Conservation (phyloP, 2,888 invertebrate species). For the Anorthoa munda region DNA sequence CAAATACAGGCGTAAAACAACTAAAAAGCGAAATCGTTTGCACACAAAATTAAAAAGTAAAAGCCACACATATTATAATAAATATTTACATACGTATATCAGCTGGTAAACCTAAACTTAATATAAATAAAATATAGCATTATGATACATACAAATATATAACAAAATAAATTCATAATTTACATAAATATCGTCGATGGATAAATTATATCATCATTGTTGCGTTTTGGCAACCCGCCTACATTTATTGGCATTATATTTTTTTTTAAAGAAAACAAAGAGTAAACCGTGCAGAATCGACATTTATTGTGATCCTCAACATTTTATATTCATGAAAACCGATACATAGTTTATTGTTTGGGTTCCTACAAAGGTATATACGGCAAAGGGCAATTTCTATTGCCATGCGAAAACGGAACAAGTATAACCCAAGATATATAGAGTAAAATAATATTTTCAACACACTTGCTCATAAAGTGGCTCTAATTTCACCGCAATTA, state of each 20-base stretch:
- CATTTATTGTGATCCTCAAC: neutral
- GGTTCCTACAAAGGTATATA: neutral
- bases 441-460: neutral
- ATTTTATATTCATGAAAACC: neutral
- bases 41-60: conserved; percentile 53
- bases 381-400: neutral
- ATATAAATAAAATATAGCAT: conserved; percentile 32
- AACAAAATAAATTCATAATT: neutral
- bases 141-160: conserved; percentile 33
- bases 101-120: conserved; percentile 33
- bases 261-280: too few relatives aligned
- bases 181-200: neutral
- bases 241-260: neutral
- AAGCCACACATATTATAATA: conserved; percentile 53
- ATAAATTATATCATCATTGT: conserved; percentile 3
- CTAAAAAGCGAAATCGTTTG: conserved; percentile 55
- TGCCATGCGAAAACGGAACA: neutral
- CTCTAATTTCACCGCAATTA: too few relatives aligned
- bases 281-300: too few relatives aligned
- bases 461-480: too few relatives aligned
- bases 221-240: neutral
- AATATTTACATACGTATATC: conserved; percentile 50
- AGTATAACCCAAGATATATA: neutral
- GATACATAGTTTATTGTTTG: too few relatives aligned
- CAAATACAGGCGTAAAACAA: conserved; percentile 60